Percentiles rank a stretch among this genome's conserved stretches.
Conservation (phyloP, 2,888 invertebrate genomes). For the Drosophila mulleri region DNA sequence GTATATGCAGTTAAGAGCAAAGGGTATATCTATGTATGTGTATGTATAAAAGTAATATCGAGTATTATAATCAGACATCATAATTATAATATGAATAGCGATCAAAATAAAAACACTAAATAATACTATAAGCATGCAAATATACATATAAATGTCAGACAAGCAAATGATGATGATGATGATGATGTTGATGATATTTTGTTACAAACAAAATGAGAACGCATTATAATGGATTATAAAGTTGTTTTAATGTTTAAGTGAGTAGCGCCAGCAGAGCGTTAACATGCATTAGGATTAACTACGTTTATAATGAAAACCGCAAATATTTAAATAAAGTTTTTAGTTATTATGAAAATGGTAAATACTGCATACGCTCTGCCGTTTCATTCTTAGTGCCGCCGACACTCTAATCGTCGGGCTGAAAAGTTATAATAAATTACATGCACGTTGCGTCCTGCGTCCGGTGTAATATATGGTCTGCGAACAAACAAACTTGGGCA, state of each 20-base stretch:
- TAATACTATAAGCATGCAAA: slow-evolving; percentile 25
- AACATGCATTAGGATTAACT: slow-evolving; percentile 68
- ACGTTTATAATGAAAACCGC: slow-evolving; percentile 49
- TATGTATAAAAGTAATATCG: slow-evolving; percentile 56
- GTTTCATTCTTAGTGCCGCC: slow-evolving; percentile 20
- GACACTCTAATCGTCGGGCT: slow-evolving; percentile 18
- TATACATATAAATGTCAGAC: slow-evolving; percentile 33
- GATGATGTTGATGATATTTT: slow-evolving; percentile 52
- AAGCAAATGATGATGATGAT: slow-evolving; percentile 8
- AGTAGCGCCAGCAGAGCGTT: slow-evolving; percentile 71
- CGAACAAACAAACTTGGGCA: slow-evolving; percentile 46
- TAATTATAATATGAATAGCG: slow-evolving; percentile 32
- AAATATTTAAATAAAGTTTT: slow-evolving; percentile 75
- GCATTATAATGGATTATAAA: slow-evolving; percentile 73
- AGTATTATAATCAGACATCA: slow-evolving; percentile 62
- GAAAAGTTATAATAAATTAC: slow-evolving; percentile 57
- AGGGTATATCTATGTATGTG: slow-evolving; percentile 23
- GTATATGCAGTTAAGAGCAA: slow-evolving; percentile 62
- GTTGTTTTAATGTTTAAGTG: slow-evolving; percentile 77
- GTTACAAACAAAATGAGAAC: slow-evolving; percentile 70
- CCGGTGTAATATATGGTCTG: slow-evolving; percentile 44
- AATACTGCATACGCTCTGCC: slow-evolving; percentile 50
- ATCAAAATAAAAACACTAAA: slow-evolving; percentile 24
- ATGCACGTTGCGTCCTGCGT: slow-evolving; percentile 60
- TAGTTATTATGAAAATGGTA: slow-evolving; percentile 76